Evolutionary conservation across 2,888 invertebrate genomes (phyloP), one percentile per base, ranked within the genome.

Genomic region (Crossocerus cetratus): DNA sequence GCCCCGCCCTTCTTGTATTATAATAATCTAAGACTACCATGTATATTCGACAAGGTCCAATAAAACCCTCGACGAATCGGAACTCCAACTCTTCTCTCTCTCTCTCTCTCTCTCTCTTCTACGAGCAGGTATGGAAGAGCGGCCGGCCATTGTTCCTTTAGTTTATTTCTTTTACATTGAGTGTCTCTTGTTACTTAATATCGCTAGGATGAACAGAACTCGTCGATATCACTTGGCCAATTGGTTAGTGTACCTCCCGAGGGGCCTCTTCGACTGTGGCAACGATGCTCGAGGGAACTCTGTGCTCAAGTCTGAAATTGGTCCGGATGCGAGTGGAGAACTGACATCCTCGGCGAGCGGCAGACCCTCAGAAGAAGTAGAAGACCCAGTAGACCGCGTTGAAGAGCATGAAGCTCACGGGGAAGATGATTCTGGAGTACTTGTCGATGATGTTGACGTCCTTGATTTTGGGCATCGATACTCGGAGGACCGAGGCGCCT

Each of bases 391-490:
- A 99, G 83, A 96, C 94, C 53, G 96, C 94, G 90, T 99, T 99
- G 92, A 99, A 99, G 81, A 98, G 92, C 87, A 98, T 93, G 91
- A 99, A 99, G 84, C 98, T 95, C 77, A 99, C 95, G 0, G 99
- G 99, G 90, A 99, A 99, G 77, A 98, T 93, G 86, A 99, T 95
- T 83, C 99, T 93, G 44, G 98, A 98, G 91, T 98, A 98, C 86
- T 98, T 98, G 91, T 99, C 99, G 87, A 99, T 99, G 82, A 98
- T 95, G 91, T 99, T 99, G 74, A 99, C 98, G 91, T 99, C 98
- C 86, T 98, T 96, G 82, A 99, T 98, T 91, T 95, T 96, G n/a
- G 98, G 98, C 93, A 98, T 94, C 43, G 97, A 96, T n/a, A 95
- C 94, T 87, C 95, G 95, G 83, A 97, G 91, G 43, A 95, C 96